A percentile compares a stretch with the other conserved stretches of the same genome.
Evolutionary conservation across 2,888 invertebrate species (phyloP).

Genomic region (Loripinus fragilis): DNA sequence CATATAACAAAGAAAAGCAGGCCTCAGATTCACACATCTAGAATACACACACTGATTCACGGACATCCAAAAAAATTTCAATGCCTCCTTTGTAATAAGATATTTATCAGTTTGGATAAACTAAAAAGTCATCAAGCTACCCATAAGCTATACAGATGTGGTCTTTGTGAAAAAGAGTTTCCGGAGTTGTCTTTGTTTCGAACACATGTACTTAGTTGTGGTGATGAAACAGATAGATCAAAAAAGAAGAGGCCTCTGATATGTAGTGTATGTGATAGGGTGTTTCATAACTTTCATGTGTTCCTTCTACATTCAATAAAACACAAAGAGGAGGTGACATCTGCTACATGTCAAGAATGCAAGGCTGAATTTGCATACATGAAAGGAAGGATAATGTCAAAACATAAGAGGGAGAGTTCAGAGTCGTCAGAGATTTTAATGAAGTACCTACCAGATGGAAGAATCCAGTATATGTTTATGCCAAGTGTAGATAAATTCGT

Average conservation of each 20-base stretch:
- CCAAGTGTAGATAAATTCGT: not conserved
- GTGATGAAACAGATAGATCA: not conserved
- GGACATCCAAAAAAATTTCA: too few species aligned
- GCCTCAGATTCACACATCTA: too few species aligned
- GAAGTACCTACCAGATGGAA: not conserved
- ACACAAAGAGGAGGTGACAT: not conserved
- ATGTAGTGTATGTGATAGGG: not conserved
- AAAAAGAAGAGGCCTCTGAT: not conserved
- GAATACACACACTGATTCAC: too few species aligned
- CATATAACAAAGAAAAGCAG: too few species aligned
- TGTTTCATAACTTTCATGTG: not conserved
- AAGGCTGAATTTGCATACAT: not conserved
- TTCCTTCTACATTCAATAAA: not conserved
- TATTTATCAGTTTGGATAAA: too few species aligned
- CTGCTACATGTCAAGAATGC: not conserved
- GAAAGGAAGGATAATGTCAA: not conserved
- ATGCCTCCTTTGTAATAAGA: too few species aligned
- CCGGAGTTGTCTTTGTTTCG: too few species aligned
- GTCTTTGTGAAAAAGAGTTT: too few species aligned
- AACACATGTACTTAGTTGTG: not conserved
- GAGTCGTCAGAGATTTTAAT: not conserved
- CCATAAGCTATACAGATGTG: too few species aligned
- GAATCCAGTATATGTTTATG: not conserved
- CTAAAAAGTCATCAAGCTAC: too few species aligned
- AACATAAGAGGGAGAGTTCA: not conserved